Evolutionary conservation across 2,113 vertebrate species (phyloP), one percentile per base, ranked within the genome.

Genomic region (Rhombomys opimus): DNA sequence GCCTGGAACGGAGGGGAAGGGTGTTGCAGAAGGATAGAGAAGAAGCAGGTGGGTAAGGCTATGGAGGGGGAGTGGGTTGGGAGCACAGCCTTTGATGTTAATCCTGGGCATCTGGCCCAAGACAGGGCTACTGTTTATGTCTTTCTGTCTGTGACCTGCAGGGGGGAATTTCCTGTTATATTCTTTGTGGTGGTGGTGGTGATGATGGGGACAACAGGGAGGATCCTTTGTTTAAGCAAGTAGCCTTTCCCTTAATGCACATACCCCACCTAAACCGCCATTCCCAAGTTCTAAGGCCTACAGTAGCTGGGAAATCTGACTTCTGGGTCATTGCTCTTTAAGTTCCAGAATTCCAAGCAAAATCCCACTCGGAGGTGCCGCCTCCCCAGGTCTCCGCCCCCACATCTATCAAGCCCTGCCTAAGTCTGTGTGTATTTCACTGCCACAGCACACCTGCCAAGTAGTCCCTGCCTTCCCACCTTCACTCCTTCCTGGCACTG

Each of bases 61-160:
- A 3, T 18, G 38, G 46, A n/a, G 46, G 63, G 87, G 89, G 73
- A 73, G 27, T 11, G 8, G 59, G 23, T 25, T 84, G 90, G 85
- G 73, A 94, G 82, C 73, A 38, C 25, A 38, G 81, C 81, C 97
- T 98, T 98, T 97, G 97, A 97, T 97, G 95, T 97, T 90, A 81
- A 57, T 46, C 70, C 97, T 95, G 95, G 97, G 97, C 97, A 89
- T 95, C 76, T 94, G 96, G 97, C 97, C 97, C 95, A 95, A 96
- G 96, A 84, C 97, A 91, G 70, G 91, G 95, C 97, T 96, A 87
- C 97, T 98, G 97, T 98, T 98, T 97, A 95, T 97, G 90, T 92
- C 96, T 97, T 95, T 95, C 90, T 96, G 97, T 89, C 86, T 96
- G 92, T 95, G 97, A 96, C 96, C 96, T 96, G 92, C 88, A 96